Conservation (phyloP, 1,140 invertebrate species). For the Adelges cooleyi region DNA sequence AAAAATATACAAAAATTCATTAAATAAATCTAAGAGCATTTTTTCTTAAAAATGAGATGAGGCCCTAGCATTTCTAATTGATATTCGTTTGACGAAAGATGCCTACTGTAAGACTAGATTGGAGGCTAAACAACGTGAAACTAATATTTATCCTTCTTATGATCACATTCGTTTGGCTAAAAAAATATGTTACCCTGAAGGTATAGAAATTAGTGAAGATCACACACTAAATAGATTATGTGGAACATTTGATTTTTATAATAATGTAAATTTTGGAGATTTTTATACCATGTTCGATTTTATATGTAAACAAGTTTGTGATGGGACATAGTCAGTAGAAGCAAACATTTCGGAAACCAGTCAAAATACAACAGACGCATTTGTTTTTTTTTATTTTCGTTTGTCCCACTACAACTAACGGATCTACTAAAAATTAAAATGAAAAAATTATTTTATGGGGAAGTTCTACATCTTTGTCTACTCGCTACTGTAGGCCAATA, state of each 20-base stretch:
- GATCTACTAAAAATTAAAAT: slow-evolving; percentile 3
- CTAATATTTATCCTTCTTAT: too few relatives aligned
- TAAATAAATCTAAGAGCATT: too few relatives aligned
- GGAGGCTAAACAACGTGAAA: background rate
- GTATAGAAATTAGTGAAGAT: slow-evolving; percentile 1
- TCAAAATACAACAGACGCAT: slow-evolving; percentile 32
- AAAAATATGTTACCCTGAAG: slow-evolving; percentile 4
- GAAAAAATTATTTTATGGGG: slow-evolving; percentile 33
- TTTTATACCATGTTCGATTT: background rate
- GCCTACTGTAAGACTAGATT: background rate
- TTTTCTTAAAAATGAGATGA: background rate
- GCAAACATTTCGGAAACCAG: too few relatives aligned
- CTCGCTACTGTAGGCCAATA: too few relatives aligned
- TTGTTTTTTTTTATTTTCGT: slow-evolving; percentile 35
- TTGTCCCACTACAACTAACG: slow-evolving; percentile 35
- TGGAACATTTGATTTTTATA: background rate
- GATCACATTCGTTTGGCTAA: too few relatives aligned
- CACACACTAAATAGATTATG: background rate
- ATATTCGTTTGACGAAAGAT: background rate
- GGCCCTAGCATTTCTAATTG: background rate
- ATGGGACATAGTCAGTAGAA: slow-evolving; percentile 36
- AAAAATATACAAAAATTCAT: too few relatives aligned
- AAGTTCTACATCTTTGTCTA: slow-evolving; percentile 36
- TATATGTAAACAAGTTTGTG: slow-evolving; percentile 35
- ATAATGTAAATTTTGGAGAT: background rate